phyloP scores from a whole-genome alignment of 37 sponge, comb jelly and placozoan species.

The Halisarca cf. caerulea region DNA sequence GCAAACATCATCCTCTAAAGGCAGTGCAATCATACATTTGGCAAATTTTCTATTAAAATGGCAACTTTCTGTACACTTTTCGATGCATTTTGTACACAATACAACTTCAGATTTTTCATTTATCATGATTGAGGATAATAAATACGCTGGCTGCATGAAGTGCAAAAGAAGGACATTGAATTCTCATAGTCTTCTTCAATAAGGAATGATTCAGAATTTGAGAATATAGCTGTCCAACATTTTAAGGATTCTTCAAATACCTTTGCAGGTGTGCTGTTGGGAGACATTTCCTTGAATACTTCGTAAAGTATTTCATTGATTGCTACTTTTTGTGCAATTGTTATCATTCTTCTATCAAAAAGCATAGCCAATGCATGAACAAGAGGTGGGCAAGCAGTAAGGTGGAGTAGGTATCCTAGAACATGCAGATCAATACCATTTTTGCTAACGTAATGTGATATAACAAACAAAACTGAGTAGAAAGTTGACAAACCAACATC shows the following conservation, averaged over 20 bases:
- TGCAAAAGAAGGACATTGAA: background rate
- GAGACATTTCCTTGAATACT: background rate
- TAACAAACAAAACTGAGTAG: background rate
- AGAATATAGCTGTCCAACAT: background rate
- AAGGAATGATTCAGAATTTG: background rate
- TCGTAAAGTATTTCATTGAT: background rate
- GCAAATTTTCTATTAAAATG: no score
- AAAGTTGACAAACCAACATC: background rate
- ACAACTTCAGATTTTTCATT: no score
- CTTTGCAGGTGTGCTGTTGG: background rate
- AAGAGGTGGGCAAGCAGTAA: slow-evolving; percentile 5
- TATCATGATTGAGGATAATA: background rate
- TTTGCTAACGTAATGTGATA: background rate
- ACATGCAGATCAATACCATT: background rate
- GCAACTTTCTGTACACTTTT: background rate
- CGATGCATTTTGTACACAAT: background rate
- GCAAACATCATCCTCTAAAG: background rate
- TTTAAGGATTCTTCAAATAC: background rate
- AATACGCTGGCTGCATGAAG: background rate
- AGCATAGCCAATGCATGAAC: background rate
- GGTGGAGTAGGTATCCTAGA: background rate
- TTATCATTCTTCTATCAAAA: background rate
- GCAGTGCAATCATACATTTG: background rate
- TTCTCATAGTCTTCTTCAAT: background rate
- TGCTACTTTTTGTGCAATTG: background rate